Evolutionary conservation across 2,113 vertebrate species (phyloP).

Genomic region (Felis catus): F.catus_Fca126_mat1.0 CM031415.1:67274501-67275000

Average conservation of each 20-base stretch:
- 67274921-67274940: not conserved
- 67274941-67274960: not conserved
- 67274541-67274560: not conserved
- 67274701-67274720: not conserved
- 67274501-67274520: fast-evolving
- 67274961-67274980: not conserved
- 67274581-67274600: not conserved
- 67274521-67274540: not conserved
- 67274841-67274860: not conserved
- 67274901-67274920: not conserved
- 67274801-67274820: too few species aligned
- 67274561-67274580: not conserved
- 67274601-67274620: not conserved
- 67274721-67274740: not conserved
- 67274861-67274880: not conserved
- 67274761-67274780: not conserved
- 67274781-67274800: not conserved
- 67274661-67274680: not conserved
- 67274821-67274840: not conserved
- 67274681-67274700: not conserved
- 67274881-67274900: not conserved
- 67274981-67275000: not conserved
- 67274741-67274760: not conserved
- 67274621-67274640: not conserved
- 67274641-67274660: not conserved